Evolutionary conservation across 2,888 invertebrate genomes (phyloP).

Genomic region (Hipparchia sbordonii): DNA sequence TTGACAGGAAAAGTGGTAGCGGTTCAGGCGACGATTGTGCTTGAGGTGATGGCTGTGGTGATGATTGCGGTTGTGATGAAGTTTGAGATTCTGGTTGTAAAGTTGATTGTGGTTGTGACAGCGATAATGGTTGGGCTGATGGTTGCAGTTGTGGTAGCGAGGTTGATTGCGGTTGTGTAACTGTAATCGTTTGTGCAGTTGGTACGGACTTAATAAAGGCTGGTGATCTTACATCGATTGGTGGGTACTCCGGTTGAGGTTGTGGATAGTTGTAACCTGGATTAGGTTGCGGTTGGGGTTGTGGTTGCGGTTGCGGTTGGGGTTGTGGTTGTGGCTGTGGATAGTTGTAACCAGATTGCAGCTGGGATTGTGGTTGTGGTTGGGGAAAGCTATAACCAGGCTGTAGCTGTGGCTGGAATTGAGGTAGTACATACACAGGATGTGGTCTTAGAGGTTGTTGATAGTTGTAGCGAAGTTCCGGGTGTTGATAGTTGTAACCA

Average conservation of each 20-base stretch:
- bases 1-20: neutral
- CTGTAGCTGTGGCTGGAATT: neutral
- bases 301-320: neutral
- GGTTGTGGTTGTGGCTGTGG: constrained; percentile 7
- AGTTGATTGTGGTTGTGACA: constrained; percentile 2
- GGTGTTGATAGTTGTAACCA: constrained; percentile 11
- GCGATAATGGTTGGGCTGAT: neutral
- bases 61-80: constrained; percentile 3
- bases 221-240: constrained; percentile 14
- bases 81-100: neutral
- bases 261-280: constrained; percentile 12
- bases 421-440: neutral
- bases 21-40: constrained; percentile 26
- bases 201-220: neutral
- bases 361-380: neutral
- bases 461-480: constrained; percentile 3
- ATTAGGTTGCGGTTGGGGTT: neutral
- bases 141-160: constrained; percentile 26
- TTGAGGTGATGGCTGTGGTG: constrained; percentile 9
- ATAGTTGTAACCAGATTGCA: constrained; percentile 11
- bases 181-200: constrained; percentile 6
- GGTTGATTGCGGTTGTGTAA: constrained; percentile 22
- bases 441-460: constrained; percentile 7
- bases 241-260: constrained; percentile 18
- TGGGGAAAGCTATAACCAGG: neutral